Conservation (phyloP, 2,797 vertebrate genomes). For the Danio choprae region DNA sequence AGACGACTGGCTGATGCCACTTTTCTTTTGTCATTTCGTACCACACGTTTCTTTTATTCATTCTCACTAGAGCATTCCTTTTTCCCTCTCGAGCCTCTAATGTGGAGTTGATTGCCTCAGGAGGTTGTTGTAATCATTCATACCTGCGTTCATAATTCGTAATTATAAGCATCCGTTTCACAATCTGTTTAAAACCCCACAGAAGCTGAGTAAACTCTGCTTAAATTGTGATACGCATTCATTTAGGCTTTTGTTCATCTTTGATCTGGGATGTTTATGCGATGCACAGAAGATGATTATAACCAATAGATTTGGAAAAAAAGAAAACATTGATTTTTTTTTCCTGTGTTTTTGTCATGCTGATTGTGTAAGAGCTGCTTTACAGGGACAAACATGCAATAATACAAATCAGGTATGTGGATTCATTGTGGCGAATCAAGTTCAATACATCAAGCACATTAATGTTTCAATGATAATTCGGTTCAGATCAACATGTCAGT, state of each 20-base stretch:
- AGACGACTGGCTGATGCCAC: conserved; percentile 28
- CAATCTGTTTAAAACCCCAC: conserved; percentile 18
- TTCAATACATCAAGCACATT: too few relatives aligned
- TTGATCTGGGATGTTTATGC: background rate
- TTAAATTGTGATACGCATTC: background rate
- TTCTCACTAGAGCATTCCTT: conserved; percentile 21
- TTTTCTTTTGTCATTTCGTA: conserved; percentile 19
- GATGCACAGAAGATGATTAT: background rate
- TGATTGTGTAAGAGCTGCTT: too few relatives aligned
- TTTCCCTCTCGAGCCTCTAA: conserved; percentile 20
- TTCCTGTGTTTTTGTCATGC: too few relatives aligned
- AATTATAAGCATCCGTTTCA: conserved; percentile 37
- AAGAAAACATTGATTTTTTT: too few relatives aligned
- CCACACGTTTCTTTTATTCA: conserved; percentile 10
- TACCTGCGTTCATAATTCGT: conserved; percentile 21
- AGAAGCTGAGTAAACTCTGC: conserved; percentile 6
- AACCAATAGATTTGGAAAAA: background rate
- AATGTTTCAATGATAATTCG: too few relatives aligned
- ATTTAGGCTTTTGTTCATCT: background rate
- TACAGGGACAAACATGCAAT: too few relatives aligned
- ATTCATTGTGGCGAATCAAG: too few relatives aligned
- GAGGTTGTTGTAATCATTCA: conserved; percentile 32
- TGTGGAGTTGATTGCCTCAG: conserved; percentile 41
- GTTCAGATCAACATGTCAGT: too few relatives aligned
- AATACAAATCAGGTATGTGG: too few relatives aligned